These are phyloP conservation scores for Apamea crenata DNA, from an alignment of 2,888 invertebrate species.

Conservation along the genomic window DNA sequence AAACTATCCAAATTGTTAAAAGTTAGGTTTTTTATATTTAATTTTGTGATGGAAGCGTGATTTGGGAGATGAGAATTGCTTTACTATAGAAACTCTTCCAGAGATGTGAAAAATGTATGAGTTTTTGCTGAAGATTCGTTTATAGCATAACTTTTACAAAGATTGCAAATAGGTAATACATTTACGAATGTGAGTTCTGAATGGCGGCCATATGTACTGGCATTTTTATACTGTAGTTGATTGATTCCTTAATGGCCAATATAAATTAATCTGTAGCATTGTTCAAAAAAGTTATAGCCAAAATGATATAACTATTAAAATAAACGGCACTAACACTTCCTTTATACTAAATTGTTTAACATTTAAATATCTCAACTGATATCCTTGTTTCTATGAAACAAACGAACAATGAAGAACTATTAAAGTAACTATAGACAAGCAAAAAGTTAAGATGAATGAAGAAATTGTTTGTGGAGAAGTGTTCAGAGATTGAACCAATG, in stretches of 20 bases:
- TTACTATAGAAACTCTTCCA: slow-evolving; percentile 31
- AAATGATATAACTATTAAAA: slow-evolving; percentile 45
- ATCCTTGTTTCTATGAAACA: neutral
- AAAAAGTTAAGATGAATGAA: slow-evolving; percentile 29
- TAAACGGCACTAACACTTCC: slow-evolving; percentile 51
- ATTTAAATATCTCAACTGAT: neutral
- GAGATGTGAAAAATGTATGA: slow-evolving; percentile 6
- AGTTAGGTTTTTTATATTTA: slow-evolving; percentile 76
- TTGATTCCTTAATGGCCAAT: slow-evolving; percentile 50
- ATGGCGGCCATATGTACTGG: slow-evolving; percentile 9
- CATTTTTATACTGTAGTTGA: slow-evolving; percentile 47
- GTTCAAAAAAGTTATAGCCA: slow-evolving; percentile 50
- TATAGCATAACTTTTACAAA: slow-evolving; percentile 13
- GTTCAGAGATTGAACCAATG: slow-evolving; percentile 29
- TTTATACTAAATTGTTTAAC: slow-evolving; percentile 15
- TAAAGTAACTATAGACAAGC: too few species aligned
- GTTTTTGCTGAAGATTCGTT: neutral
- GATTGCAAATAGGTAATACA: neutral
- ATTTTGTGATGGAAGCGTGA: slow-evolving; percentile 66
- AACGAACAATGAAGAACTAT: neutral
- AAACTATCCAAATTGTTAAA: slow-evolving; percentile 74
- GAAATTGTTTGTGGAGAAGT: slow-evolving; percentile 37
- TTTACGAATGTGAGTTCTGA: slow-evolving; percentile 9
- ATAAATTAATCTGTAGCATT: slow-evolving; percentile 48
- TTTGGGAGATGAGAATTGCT: slow-evolving; percentile 64